These are phyloP conservation scores for Mormyrops boulengeri DNA, from an alignment of 2,797 vertebrate genomes.

Conservation along the genomic window DNA sequence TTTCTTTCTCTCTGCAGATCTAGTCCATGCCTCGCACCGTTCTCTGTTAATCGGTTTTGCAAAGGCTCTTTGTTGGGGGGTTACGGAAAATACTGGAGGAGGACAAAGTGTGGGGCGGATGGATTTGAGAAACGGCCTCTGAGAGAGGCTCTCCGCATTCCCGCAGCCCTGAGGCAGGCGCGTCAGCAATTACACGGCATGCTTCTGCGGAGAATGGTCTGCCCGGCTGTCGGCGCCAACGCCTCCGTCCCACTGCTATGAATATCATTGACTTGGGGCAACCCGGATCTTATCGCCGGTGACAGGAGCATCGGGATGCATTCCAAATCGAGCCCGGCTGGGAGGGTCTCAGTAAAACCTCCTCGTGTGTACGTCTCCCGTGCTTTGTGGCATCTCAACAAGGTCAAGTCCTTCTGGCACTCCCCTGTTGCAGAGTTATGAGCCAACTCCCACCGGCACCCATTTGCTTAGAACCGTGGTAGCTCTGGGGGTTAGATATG, in stretches of 20 bases:
- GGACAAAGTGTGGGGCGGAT: not conserved
- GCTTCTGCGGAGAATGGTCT: not conserved
- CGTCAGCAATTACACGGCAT: not conserved
- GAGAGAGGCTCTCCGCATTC: not conserved
- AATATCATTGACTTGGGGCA: slow-evolving; percentile 15
- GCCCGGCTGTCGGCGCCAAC: not conserved
- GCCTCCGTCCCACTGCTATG: not conserved
- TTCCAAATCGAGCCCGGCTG: not conserved
- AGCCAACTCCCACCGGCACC: not conserved
- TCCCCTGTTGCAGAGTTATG: not conserved
- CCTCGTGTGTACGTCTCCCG: not conserved
- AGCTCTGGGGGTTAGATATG: not conserved
- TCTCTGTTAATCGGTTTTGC: not conserved
- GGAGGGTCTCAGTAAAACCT: not conserved
- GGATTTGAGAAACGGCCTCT: not conserved
- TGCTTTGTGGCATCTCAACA: not conserved
- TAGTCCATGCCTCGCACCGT: not conserved
- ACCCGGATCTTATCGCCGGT: not conserved
- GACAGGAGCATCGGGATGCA: not conserved
- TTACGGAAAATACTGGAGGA: not conserved
- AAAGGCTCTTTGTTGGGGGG: not conserved
- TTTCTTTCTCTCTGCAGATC: not conserved
- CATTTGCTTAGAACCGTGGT: not conserved
- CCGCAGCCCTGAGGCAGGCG: not conserved
- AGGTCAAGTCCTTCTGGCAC: not conserved